Conservation (phyloP, 2,888 invertebrate genomes). For the Mesopsocus fuscifrons region DNA sequence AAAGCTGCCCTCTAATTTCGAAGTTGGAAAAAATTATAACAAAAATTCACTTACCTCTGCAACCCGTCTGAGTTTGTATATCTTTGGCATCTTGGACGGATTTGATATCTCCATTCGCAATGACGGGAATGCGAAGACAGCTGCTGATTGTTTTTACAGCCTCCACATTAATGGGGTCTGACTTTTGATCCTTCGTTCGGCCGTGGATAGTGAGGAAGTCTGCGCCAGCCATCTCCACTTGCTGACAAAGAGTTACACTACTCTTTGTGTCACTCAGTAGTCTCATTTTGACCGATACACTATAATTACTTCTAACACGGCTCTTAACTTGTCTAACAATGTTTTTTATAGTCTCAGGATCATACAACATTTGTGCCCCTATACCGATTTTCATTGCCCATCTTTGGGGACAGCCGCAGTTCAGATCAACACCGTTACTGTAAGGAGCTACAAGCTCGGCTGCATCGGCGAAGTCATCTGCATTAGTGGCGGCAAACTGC, state of each 20-base stretch:
- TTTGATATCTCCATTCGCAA: conserved; percentile 85
- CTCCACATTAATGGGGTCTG: conserved; percentile 47
- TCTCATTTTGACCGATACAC: conserved; percentile 84
- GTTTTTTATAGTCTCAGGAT: conserved; percentile 67
- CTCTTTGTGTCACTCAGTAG: conserved; percentile 45
- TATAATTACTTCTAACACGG: conserved; percentile 45
- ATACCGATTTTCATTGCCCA: conserved; percentile 88
- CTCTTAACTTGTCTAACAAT: conserved; percentile 59
- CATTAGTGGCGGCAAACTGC: conserved; percentile 85
- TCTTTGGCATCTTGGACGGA: conserved; percentile 46
- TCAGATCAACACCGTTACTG: conserved; percentile 84
- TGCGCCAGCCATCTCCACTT: conserved; percentile 68
- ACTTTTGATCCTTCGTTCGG: conserved; percentile 62
- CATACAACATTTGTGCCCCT: conserved; percentile 63
- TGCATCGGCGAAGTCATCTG: conserved; percentile 66
- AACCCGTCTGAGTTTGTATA: conserved; percentile 45
- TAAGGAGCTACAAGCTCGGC: conserved; percentile 66
- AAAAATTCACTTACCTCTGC: conserved; percentile 42
- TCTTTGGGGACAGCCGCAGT: conserved; percentile 93
- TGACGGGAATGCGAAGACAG: conserved; percentile 56
- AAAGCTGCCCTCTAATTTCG: too few species aligned
- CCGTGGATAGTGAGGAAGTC: conserved; percentile 84
- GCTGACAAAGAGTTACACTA: conserved; percentile 62
- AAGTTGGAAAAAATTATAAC: too few species aligned
- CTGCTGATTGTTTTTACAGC: conserved; percentile 52